Evolutionary conservation across 2,888 invertebrate genomes (phyloP), one percentile per base, ranked within the genome.

Genomic region (Tribolium freemani): DNA sequence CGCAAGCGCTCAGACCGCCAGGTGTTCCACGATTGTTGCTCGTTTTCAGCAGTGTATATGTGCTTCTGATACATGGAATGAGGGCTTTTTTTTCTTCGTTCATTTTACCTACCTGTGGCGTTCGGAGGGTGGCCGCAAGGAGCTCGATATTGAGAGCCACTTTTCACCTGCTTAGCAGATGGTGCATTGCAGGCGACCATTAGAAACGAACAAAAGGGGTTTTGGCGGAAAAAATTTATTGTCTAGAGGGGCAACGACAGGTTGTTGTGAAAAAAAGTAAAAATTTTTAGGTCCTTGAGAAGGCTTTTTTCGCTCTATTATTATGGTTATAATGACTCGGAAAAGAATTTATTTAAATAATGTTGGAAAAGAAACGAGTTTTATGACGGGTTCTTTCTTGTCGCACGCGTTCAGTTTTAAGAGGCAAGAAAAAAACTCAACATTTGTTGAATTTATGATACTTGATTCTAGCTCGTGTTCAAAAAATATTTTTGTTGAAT

Each of bases 1-100:
- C 76, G 74, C 71, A 75, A 71, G 76, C 76, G 74, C 71, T 67
- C 50, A 50, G 44, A 46, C 56, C 21, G 73, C 76, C 76, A 76
- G 74, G 76, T 76, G 76, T 73, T 70, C 50, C 54, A 16, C 61
- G 66, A 66, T 73, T 72, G 69, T 69, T 73, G 69, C 64, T 63
- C 73, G 69, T 69, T 73, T 64, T 64, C 58, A 64, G 63, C 58
- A 64, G 63, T 68, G 38, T 30, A 46, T 72, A 56, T 69, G 16
- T 26, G 64, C 57, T 67, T 67, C 53, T 73, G 64, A 56, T 70
- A 57, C 54, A 63, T 68, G 50, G 56, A 58, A 16, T 8, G 26
- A 26, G 26, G n/a, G 5, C 11, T 13, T 58, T 60, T 57, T 38
- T 66, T 60, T 16, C 16, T 16, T 56, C 10, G 64, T 64, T 51